Conservation (phyloP, 1,140 invertebrate genomes). For the Manduca sexta region DNA sequence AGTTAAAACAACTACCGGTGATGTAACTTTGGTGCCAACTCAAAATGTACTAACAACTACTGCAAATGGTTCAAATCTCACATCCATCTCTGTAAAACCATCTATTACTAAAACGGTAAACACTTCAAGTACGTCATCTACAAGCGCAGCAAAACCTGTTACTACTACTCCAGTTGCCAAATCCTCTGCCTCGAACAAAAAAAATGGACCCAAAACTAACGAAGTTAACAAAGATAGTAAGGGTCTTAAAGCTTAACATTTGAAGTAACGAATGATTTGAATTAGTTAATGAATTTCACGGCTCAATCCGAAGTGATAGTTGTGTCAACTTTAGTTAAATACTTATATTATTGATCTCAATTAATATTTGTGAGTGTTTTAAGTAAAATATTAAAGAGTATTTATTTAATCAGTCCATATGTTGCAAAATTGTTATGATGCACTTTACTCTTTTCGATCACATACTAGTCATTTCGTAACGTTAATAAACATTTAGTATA, state of each 20-base stretch:
- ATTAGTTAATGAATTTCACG: constrained; percentile 17
- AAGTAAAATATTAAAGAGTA: too few species aligned
- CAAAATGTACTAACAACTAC: constrained; percentile 3
- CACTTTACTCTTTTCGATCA: too few species aligned
- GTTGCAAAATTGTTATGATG: too few species aligned
- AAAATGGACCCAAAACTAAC: constrained; percentile 18
- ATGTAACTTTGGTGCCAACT: too few species aligned
- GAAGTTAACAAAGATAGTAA: constrained; percentile 29
- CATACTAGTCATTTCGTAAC: not conserved
- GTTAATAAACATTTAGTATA: not conserved
- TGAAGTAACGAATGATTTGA: constrained; percentile 7
- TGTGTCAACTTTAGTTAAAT: not conserved
- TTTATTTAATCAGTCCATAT: too few species aligned
- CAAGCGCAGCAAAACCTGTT: not conserved
- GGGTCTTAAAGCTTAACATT: constrained; percentile 40
- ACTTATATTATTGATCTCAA: too few species aligned
- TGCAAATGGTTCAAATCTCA: constrained; percentile 7
- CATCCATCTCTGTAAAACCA: not conserved
- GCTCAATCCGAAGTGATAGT: constrained; percentile 22
- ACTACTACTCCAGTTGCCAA: not conserved
- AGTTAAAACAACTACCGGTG: too few species aligned
- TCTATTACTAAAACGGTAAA: not conserved
- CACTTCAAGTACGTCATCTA: not conserved
- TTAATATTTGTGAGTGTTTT: too few species aligned
- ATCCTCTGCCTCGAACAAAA: constrained; percentile 14